Evolutionary conservation across 2,888 invertebrate species (phyloP).

Genomic region (Hesperia comma): DNA sequence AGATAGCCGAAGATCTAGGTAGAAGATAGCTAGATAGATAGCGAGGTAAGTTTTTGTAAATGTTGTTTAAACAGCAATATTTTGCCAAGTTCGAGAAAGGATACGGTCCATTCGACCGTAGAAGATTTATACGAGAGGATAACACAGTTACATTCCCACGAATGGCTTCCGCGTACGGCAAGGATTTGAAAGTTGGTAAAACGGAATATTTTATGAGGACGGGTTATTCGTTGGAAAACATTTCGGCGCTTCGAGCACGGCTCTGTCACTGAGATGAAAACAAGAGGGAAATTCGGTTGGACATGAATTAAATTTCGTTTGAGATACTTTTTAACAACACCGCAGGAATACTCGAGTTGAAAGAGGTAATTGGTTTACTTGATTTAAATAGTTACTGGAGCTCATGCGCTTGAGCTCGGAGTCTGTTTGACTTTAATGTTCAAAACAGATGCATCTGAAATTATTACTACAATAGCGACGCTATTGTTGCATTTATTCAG

Average conservation of each 20-base stretch:
- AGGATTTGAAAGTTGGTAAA: slow-evolving; percentile 41
- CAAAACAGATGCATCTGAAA: too few species aligned
- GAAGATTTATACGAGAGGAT: slow-evolving; percentile 60
- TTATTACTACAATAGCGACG: too few species aligned
- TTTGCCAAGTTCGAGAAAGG: slow-evolving; percentile 27
- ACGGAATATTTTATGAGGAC: slow-evolving; percentile 39
- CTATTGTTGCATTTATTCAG: too few species aligned
- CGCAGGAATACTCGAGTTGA: background rate
- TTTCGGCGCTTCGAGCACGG: slow-evolving; percentile 4
- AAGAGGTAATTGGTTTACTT: background rate
- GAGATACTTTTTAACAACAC: slow-evolving; percentile 9
- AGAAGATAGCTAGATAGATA: too few species aligned
- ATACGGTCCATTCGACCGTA: slow-evolving; percentile 54
- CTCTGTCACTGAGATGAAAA: background rate
- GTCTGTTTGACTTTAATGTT: too few species aligned
- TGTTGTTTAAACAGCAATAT: slow-evolving; percentile 8
- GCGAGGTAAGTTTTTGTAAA: background rate
- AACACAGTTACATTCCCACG: slow-evolving; percentile 13
- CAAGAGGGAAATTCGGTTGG: background rate
- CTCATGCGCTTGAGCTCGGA: too few species aligned
- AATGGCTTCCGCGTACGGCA: slow-evolving; percentile 4
- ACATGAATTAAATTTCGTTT: slow-evolving; percentile 38
- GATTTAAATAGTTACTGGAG: background rate
- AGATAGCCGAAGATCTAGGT: too few species aligned
- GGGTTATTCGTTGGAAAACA: slow-evolving; percentile 10